Base-by-base conservation (phyloP, 2,797 vertebrate species). In the Acomys russatus region DNA sequence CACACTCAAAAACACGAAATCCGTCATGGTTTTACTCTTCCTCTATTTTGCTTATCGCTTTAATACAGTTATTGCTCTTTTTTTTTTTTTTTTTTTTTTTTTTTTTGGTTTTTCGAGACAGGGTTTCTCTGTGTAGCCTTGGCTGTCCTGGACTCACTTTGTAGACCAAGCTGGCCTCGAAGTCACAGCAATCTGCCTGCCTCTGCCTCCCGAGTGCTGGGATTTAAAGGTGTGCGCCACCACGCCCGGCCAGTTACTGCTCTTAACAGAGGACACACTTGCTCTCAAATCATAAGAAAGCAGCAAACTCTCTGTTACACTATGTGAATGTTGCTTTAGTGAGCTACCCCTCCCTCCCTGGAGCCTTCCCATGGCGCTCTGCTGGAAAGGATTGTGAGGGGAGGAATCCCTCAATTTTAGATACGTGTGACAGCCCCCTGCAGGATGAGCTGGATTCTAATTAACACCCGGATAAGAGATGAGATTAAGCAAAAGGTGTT, bases 211-310 rank as follows among this genome's bases (percentile, higher is more conserved):
- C n/a, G n/a, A n/a, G n/a, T n/a, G n/a, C n/a, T n/a, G n/a, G n/a
- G n/a, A n/a, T n/a, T n/a, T n/a, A n/a, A n/a, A n/a, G n/a, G n/a
- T n/a, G n/a, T n/a, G n/a, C n/a, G n/a, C n/a, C n/a, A n/a, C n/a
- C n/a, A n/a, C n/a, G n/a, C n/a, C n/a, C n/a, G n/a, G n/a, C n/a
- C 12, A 83, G 17, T 49, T 82, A 73, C 82, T 66, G 15, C 35
- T 84, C 6, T 83, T 44, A 64, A 44, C 0, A 9, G 35, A 91
- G 38, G 77, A 15, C 20, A 20, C 64, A 56, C 63, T 87, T 93
- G 49, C 94, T 70, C 20, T 78, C 79, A 87, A 38, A 76, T 90
- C 28, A 82, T 77, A 44, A 79, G 56, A 94, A 74, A 91, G 70
- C 7, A 79, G 38, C 71, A 70, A 59, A 25, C 18, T 44, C 15